phyloP scores from a whole-genome alignment of 2,888 invertebrate species.

The Galeruca laticollis region DNA sequence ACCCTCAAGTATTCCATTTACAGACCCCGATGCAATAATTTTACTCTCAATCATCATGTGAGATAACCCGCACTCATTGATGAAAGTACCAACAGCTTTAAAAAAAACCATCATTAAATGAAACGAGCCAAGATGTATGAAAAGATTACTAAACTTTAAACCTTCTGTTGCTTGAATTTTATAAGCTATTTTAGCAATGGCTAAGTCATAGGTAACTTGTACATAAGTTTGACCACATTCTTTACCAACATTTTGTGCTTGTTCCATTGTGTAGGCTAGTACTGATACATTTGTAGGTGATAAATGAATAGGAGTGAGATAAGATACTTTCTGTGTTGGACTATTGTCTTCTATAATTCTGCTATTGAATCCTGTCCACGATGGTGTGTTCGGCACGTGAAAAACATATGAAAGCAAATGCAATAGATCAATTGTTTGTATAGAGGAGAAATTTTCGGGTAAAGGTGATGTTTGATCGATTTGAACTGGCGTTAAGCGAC shows the following conservation, averaged over 20 bases:
- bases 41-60: constrained; percentile 38
- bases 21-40: constrained; percentile 47
- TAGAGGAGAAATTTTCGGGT: background rate
- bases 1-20: constrained; percentile 46
- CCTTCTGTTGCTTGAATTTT: constrained; percentile 53
- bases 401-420: constrained; percentile 50
- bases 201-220: constrained; percentile 58
- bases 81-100: constrained; percentile 36
- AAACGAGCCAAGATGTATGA: constrained; percentile 60
- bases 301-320: constrained; percentile 56
- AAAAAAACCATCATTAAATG: too few relatives aligned
- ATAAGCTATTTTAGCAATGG: constrained; percentile 53
- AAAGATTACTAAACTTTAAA: constrained; percentile 56
- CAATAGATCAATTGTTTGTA: constrained; percentile 36
- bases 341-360: constrained; percentile 45
- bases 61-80: constrained; percentile 35
- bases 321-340: constrained; percentile 51
- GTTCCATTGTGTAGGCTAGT: constrained; percentile 51
- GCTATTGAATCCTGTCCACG: constrained; percentile 57
- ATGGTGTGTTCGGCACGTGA: constrained; percentile 51
- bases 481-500: constrained; percentile 21
- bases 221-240: constrained; percentile 48
- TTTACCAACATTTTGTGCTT: constrained; percentile 46
- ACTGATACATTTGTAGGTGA: constrained; percentile 54
- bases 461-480: constrained; percentile 2